These are phyloP conservation scores for Sapayoa aenigma DNA, from an alignment of 2,113 vertebrate species.

Conservation along the genomic window DNA sequence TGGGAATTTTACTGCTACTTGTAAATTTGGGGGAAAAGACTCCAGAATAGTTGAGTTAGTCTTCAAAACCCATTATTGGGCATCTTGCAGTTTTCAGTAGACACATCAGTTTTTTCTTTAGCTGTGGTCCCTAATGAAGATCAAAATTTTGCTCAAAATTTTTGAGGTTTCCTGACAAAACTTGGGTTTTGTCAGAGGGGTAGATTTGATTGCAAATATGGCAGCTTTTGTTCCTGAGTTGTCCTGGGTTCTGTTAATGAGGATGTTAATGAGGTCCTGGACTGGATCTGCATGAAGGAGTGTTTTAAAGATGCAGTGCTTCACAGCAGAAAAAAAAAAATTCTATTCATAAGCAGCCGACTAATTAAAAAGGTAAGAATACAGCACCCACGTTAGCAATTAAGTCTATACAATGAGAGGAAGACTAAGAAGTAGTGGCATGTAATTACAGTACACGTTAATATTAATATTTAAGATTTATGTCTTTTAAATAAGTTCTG, in stretches of 20 bases:
- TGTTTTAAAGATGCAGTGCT: not conserved
- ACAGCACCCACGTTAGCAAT: not conserved
- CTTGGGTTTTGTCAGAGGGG: not conserved
- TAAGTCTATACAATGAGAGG: not conserved
- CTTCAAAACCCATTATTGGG: not conserved
- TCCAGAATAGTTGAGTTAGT: not conserved
- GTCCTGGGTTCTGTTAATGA: not conserved
- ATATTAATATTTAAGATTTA: not conserved
- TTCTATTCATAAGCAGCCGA: not conserved
- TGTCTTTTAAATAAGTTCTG: not conserved
- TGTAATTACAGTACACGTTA: not conserved
- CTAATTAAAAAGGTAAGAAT: conserved; percentile 23
- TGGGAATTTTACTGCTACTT: not conserved
- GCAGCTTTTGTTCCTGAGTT: not conserved
- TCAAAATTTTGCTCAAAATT: not conserved
- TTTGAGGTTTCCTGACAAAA: not conserved
- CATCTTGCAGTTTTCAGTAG: not conserved
- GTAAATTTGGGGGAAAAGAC: not conserved
- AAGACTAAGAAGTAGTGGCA: not conserved
- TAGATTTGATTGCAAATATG: not conserved
- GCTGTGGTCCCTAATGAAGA: not conserved
- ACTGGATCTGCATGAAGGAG: not conserved
- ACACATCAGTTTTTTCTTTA: not conserved
- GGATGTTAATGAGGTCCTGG: not conserved
- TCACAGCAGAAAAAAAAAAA: not conserved